Evolutionary conservation across 2,888 invertebrate species (phyloP).

Genomic region (Pyrochroa serraticornis): DNA sequence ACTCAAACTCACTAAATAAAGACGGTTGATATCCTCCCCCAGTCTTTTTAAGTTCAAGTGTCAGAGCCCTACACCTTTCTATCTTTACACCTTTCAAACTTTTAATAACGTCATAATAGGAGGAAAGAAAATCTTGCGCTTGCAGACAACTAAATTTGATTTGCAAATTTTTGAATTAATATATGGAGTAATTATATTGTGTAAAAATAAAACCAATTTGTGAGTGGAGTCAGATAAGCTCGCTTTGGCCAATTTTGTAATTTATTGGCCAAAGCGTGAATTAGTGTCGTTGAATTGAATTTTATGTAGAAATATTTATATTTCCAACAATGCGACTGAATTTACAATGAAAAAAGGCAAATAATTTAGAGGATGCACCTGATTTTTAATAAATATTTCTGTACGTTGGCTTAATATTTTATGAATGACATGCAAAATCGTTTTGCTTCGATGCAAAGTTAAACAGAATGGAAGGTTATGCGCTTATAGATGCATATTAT

Average conservation of each 20-base stretch:
- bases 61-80: too few relatives aligned
- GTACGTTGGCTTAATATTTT: too few relatives aligned
- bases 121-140: slow-evolving; percentile 73
- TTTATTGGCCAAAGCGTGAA: slow-evolving; percentile 67
- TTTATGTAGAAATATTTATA: too few relatives aligned
- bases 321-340: too few relatives aligned
- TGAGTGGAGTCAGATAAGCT: slow-evolving; percentile 61
- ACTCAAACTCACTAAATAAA: slow-evolving; percentile 65
- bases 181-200: slow-evolving; percentile 69
- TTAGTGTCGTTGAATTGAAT: slow-evolving; percentile 66
- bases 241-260: slow-evolving; percentile 60
- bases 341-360: slow-evolving; percentile 44
- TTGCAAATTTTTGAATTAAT: slow-evolving; percentile 70
- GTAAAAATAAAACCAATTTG: slow-evolving; percentile 71
- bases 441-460: too few relatives aligned
- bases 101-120: slow-evolving; percentile 72
- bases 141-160: slow-evolving; percentile 71
- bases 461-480: too few relatives aligned
- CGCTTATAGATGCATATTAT: too few relatives aligned
- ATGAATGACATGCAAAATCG: too few relatives aligned
- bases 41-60: too few relatives aligned
- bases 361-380: slow-evolving; percentile 66
- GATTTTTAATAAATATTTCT: slow-evolving; percentile 55
- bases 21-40: slow-evolving; percentile 64
- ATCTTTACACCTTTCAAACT: slow-evolving; percentile 65